Conservation (phyloP, 2,113 vertebrate genomes). For the Indri indri region DNA sequence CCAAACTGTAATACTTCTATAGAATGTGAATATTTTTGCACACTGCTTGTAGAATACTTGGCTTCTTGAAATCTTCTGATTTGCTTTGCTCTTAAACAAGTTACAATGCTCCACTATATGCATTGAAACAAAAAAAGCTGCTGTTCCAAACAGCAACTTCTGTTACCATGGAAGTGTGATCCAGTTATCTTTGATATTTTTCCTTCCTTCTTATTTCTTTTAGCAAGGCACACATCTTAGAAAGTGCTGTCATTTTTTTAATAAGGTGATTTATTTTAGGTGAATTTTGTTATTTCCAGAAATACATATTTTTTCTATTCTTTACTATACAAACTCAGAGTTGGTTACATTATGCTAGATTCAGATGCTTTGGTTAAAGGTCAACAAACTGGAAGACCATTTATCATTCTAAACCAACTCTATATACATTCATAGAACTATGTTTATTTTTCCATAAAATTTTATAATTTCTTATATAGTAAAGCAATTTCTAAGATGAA, state of each 20-base stretch:
- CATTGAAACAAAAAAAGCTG: background rate
- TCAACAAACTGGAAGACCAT: background rate
- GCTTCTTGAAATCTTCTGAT: background rate
- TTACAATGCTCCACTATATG: background rate
- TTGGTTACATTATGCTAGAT: background rate
- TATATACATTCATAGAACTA: background rate
- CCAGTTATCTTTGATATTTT: background rate
- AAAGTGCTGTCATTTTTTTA: background rate
- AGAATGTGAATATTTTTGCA: background rate
- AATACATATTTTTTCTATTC: background rate
- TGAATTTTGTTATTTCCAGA: background rate
- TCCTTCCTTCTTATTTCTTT: background rate
- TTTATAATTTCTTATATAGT: background rate
- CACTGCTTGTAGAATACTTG: background rate
- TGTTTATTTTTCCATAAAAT: background rate
- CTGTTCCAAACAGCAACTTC: background rate
- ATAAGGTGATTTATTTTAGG: background rate
- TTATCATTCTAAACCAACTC: background rate
- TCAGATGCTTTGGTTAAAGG: background rate
- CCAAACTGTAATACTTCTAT: background rate
- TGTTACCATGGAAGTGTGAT: background rate
- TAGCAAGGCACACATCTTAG: background rate
- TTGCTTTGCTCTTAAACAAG: background rate
- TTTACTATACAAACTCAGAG: background rate
- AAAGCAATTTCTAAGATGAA: background rate